Conservation (phyloP, 2,888 invertebrate species). For the Eupithecia dodoneata region DNA sequence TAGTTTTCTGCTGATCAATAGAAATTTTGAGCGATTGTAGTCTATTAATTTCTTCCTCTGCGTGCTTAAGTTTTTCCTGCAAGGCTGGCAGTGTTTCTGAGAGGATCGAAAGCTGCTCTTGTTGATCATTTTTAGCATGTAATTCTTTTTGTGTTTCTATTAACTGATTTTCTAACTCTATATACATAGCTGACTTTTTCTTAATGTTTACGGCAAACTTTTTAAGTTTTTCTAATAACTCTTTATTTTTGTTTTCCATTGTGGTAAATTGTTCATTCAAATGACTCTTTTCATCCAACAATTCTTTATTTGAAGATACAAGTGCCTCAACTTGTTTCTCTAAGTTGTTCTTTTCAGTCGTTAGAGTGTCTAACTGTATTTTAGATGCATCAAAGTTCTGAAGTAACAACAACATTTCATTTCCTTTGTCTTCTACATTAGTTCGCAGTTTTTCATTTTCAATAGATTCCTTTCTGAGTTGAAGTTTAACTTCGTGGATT, state of each 20-base stretch:
- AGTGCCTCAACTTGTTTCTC: constrained; percentile 66
- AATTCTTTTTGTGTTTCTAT: constrained; percentile 67
- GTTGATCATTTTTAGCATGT: constrained; percentile 60
- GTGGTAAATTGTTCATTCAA: constrained; percentile 57
- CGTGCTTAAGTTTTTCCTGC: constrained; percentile 70
- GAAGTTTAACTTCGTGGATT: constrained; percentile 81
- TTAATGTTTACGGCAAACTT: constrained; percentile 90
- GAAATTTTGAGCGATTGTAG: constrained; percentile 61
- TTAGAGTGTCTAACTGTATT: constrained; percentile 66
- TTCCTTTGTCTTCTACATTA: constrained; percentile 82
- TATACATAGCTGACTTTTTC: constrained; percentile 87
- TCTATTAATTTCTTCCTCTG: constrained; percentile 71
- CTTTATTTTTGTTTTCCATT: constrained; percentile 86
- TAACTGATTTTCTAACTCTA: constrained; percentile 85
- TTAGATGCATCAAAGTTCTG: constrained; percentile 74
- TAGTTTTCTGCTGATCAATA: constrained; percentile 62
- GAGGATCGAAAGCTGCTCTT: constrained; percentile 68
- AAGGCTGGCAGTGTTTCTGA: constrained; percentile 67
- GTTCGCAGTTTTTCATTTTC: constrained; percentile 86
- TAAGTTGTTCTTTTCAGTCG: constrained; percentile 73
- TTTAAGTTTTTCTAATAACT: constrained; percentile 90
- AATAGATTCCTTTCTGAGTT: constrained; percentile 85
- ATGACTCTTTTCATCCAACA: constrained; percentile 72
- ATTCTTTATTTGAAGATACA: constrained; percentile 87
- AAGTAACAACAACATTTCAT: constrained; percentile 73